These are phyloP conservation scores for Lethenteron camtschaticum DNA, from an alignment of 2,113 vertebrate genomes.

Conservation along the genomic window DNA sequence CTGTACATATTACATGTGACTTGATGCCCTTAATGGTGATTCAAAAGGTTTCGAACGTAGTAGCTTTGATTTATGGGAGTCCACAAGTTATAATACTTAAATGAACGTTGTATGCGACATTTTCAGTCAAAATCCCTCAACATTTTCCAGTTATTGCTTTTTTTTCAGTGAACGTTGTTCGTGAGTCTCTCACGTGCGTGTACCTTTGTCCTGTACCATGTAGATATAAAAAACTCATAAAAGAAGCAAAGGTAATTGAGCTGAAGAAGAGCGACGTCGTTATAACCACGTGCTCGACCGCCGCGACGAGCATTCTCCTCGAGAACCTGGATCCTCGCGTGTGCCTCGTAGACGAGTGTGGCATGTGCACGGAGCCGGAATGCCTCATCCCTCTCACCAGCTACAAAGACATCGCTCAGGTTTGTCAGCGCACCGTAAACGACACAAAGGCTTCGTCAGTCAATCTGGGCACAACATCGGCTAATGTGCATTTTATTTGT, in stretches of 20 bases:
- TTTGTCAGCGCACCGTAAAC: slow-evolving; percentile 12
- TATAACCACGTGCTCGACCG: slow-evolving; percentile 40
- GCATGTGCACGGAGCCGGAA: slow-evolving; percentile 59
- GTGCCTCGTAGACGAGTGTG: slow-evolving; percentile 50
- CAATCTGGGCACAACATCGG: no score
- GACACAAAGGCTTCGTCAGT: no score
- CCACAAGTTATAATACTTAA: no score
- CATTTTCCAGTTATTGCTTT: no score
- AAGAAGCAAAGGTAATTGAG: slow-evolving; percentile 16
- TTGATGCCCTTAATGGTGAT: neutral
- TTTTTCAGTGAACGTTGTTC: no score
- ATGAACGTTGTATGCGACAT: no score
- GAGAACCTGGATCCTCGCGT: slow-evolving; percentile 22
- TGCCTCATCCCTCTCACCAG: slow-evolving; percentile 46
- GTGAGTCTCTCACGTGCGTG: no score
- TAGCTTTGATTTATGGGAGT: no score
- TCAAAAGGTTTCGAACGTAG: no score
- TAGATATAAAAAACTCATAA: slow-evolving; percentile 26
- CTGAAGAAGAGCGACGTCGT: slow-evolving; percentile 28
- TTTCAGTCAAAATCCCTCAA: no score
- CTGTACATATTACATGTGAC: neutral
- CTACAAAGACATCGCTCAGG: slow-evolving; percentile 29
- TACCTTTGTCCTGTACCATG: no score
- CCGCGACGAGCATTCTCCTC: slow-evolving; percentile 16
- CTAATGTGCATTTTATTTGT: no score